Base-by-base conservation (phyloP, 2,797 vertebrate species). In the Distichodus sexfasciatus region DNA sequence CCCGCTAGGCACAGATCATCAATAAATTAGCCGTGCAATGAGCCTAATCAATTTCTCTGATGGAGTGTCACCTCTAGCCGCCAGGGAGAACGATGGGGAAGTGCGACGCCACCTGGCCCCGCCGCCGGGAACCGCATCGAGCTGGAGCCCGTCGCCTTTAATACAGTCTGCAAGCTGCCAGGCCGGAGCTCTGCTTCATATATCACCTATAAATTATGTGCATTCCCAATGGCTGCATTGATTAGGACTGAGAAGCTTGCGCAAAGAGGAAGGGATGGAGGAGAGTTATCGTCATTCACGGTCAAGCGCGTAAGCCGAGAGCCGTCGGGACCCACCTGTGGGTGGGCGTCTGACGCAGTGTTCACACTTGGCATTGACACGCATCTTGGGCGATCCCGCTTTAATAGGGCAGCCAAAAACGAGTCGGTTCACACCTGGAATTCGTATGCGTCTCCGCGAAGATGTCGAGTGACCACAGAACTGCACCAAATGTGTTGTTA, bases 1-100 rank as follows among this genome's bases (percentile, higher is more conserved):
- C 82, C 80, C 59, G 50, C 59, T 79, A 80, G 86, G 83, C 83
- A 77, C 81, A 83, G 86, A 79, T 80, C 87, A 88, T 87, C 88
- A 83, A 90, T 91, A 89, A 88, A 91, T 89, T 89, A 90, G 78
- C 76, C 78, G 65, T 76, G 85, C 87, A 88, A 88, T 84, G 75
- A 90, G 87, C 84, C 82, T 83, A 79, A 90, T 89, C 87, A 85
- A 87, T 90, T 88, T 80, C 79, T 80, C 82, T 84, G 88, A 88
- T 81, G 84, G 81, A 78, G 83, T 88, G 89, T 91, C 91, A 90
- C 88, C 89, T 90, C 86, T 85, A 87, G 80, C 68, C 78, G 81
- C 76, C 87, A 84, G 26, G 75, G 61, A 76, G 74, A 81, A 79
- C 53, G 69, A 74, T 78, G 74, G 64, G 66, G 74, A 62, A 51